A percentile compares a stretch with the other conserved stretches of the same genome.
Conservation (phyloP, 1,140 invertebrate genomes). For the Nephotettix cincticeps region DNA sequence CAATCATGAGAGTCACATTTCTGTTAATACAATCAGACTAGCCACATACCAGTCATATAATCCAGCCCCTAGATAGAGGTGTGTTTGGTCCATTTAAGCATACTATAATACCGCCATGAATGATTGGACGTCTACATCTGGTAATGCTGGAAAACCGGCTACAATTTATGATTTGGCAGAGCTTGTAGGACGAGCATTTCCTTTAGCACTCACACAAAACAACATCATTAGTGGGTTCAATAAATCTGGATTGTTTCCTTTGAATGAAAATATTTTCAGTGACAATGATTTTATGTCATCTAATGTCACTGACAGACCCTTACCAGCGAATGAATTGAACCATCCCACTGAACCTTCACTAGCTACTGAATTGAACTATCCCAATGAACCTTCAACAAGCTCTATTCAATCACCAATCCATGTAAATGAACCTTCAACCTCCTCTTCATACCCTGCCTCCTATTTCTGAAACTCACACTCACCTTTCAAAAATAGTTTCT, state of each 20-base stretch:
- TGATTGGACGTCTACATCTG: no score
- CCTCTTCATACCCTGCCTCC: neutral
- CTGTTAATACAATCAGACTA: conserved; percentile 33
- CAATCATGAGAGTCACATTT: conserved; percentile 36
- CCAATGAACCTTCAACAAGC: neutral
- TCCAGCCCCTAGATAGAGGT: no score
- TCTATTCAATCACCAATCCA: neutral
- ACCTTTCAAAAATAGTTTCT: neutral
- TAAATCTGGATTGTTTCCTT: conserved; percentile 43
- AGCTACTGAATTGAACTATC: neutral
- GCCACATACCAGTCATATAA: neutral
- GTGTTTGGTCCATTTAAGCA: no score
- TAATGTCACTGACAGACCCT: conserved; percentile 44
- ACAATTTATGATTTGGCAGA: conserved; percentile 44
- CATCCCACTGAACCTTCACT: neutral
- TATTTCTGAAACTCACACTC: neutral
- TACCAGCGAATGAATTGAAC: conserved; percentile 1
- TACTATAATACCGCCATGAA: no score
- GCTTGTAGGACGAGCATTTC: conserved; percentile 39
- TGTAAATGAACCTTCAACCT: neutral
- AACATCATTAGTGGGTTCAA: conserved; percentile 45
- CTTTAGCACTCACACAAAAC: conserved; percentile 39
- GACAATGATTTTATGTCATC: conserved; percentile 46
- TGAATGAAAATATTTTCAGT: conserved; percentile 44
- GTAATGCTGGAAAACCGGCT: conserved; percentile 40